phyloP scores from a whole-genome alignment of 2,797 vertebrate species.

The Megalops cyprinoides region DNA sequence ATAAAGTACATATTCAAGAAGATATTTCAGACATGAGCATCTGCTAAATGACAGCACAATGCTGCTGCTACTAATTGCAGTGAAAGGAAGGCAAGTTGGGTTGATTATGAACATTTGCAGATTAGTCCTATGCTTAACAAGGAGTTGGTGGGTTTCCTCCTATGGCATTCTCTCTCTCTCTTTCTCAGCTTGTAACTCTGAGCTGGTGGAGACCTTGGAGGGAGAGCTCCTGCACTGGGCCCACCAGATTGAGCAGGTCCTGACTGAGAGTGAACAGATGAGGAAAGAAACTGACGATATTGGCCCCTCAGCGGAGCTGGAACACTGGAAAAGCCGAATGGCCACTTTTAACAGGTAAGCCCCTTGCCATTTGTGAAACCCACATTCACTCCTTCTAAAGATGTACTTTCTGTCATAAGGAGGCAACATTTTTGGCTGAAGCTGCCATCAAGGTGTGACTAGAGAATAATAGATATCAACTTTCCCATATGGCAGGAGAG shows the following conservation, averaged over 20 bases:
- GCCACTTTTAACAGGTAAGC: constrained; percentile 78
- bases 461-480: too few species aligned
- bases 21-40: too few species aligned
- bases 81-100: too few species aligned
- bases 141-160: neutral
- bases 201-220: constrained; percentile 77
- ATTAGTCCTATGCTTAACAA: too few species aligned
- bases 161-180: neutral
- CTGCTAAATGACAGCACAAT: neutral
- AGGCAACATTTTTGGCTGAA: neutral
- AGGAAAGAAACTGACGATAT: constrained; percentile 81
- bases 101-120: too few species aligned
- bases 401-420: neutral
- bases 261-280: constrained; percentile 80
- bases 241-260: constrained; percentile 77
- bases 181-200: constrained; percentile 70
- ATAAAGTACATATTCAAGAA: too few species aligned
- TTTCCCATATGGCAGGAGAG: too few species aligned
- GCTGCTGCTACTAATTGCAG: neutral
- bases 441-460: neutral
- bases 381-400: constrained; percentile 3
- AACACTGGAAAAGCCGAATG: constrained; percentile 81
- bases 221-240: constrained; percentile 68
- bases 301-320: constrained; percentile 79
- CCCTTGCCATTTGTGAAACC: neutral